Percentiles rank a stretch among this genome's conserved stretches.
Evolutionary conservation across 2,888 invertebrate genomes (phyloP).

Genomic region (Acheta domesticus): DNA sequence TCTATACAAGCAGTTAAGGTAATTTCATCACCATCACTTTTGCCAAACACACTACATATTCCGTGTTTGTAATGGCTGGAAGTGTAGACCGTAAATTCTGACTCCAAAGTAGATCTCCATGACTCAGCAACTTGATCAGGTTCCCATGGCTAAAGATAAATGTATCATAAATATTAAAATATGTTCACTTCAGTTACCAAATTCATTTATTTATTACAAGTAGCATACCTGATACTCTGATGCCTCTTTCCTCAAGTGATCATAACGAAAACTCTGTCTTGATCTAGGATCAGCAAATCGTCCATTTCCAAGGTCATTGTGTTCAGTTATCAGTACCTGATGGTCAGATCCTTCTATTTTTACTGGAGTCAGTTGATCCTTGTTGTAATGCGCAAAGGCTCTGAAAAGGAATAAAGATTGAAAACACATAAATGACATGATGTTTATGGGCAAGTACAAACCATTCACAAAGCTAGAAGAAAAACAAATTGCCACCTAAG

Average conservation of each 20-base stretch:
- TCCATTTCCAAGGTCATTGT: conserved; percentile 92
- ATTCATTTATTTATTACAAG: not conserved
- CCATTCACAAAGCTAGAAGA: too few relatives aligned
- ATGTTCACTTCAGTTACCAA: not conserved
- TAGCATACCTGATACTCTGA: conserved; percentile 71
- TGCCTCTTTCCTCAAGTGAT: conserved; percentile 96
- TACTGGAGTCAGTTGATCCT: conserved; percentile 98
- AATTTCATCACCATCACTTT: conserved; percentile 58
- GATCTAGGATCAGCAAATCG: conserved; percentile 93
- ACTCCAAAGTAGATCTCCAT: conserved; percentile 87
- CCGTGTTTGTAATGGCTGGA: conserved; percentile 93
- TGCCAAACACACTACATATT: conserved; percentile 60
- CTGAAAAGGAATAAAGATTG: not conserved
- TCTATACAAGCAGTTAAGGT: conserved; percentile 93
- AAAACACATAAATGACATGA: too few relatives aligned
- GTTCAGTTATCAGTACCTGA: conserved; percentile 90
- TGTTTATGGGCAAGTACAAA: too few relatives aligned
- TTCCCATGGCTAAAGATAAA: conserved; percentile 45
- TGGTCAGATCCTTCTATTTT: conserved; percentile 85
- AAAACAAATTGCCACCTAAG: too few relatives aligned
- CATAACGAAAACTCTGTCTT: conserved; percentile 93
- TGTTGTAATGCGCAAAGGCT: conserved; percentile 98
- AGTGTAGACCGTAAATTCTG: conserved; percentile 85
- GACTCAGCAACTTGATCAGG: conserved; percentile 73
- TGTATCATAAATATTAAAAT: not conserved